Base-by-base conservation (phyloP, 2,113 vertebrate species). In the Pomatostomus ruficeps region DNA sequence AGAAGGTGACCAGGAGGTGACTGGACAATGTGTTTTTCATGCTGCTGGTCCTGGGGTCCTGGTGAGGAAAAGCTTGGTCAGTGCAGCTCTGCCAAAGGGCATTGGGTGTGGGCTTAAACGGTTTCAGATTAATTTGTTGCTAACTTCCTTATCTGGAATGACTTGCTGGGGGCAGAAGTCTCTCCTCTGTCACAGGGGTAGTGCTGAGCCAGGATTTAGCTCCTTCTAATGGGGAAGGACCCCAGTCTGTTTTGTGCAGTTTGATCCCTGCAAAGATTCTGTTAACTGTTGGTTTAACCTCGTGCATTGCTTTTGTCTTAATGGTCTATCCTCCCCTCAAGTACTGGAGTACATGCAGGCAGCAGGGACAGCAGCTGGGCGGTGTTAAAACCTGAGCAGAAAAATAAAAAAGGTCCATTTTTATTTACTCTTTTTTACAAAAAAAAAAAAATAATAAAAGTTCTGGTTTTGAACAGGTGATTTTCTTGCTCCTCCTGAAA, bases 341-440 rank as follows among this genome's bases (percentile, higher is more conserved):
- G 6, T 22, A 16, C 45, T 74, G 46, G 79, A 75, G 48, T 22
- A 28, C 6, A 36, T 3, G 6, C 33, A 61, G 61, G 71, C 84
- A 86, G 31, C n/a, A 35, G 59, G 58, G 63, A 67, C 77, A 76
- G 82, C 67, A 80, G 43, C 71, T 71, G 43, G 59, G 73, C 88
- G 68, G 55, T 83, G 59, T 70, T 80, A 70, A 13, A 86, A 89
- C 20, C 63, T 42, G 26, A 93, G 63, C 88, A 85, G 62, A 63
- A 57, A 51, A 58, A 23, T n/a, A 42, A 13, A 48, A n/a, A 33
- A 26, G 22, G 10, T 82, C 61, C 54, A 28, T 63, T 91, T 95
- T 88, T 95, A 92, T 80, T 85, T 78, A 84, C 84, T 67, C 14
- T 59, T 86, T 95, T 96, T 77, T 87, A 93, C 23, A 54, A 75